Evolutionary conservation across 2,888 invertebrate species (phyloP).

Genomic region (Xanthia icteritia): DNA sequence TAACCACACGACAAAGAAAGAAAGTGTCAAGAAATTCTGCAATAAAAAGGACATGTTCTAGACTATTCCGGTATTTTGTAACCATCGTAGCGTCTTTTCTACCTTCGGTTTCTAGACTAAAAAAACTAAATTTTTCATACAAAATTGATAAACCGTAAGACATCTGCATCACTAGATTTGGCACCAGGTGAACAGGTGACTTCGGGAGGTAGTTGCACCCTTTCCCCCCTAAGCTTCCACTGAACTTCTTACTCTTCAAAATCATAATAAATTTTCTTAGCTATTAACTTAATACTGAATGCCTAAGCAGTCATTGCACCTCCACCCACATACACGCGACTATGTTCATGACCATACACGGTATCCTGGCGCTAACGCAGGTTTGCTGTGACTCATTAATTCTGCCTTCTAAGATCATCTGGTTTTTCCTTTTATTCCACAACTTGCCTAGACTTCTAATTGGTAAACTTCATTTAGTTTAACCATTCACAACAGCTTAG

Average conservation of each 20-base stretch:
- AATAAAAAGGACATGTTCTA: not conserved
- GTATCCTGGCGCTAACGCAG: not conserved
- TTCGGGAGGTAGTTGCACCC: not conserved
- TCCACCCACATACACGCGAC: slow-evolving; percentile 14
- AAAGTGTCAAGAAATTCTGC: not conserved
- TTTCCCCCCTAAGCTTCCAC: not conserved
- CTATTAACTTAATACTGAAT: slow-evolving; percentile 1
- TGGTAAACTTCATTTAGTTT: too few relatives aligned
- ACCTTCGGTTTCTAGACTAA: not conserved
- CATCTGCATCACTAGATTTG: not conserved
- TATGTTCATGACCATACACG: slow-evolving; percentile 17
- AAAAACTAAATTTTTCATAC: too few relatives aligned
- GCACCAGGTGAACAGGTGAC: not conserved
- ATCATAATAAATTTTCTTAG: not conserved
- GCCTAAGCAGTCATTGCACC: slow-evolving; percentile 35
- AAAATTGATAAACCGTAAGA: not conserved
- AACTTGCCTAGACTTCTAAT: too few relatives aligned
- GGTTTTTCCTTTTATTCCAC: too few relatives aligned
- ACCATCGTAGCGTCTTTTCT: not conserved
- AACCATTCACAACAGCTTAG: too few relatives aligned
- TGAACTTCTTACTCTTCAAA: not conserved
- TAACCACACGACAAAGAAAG: too few relatives aligned
- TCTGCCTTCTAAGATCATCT: not conserved
- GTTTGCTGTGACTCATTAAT: slow-evolving; percentile 17
- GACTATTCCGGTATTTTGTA: not conserved